Evolutionary conservation across 2,113 vertebrate species (phyloP), one percentile per base, ranked within the genome.

Genomic region (Calcarius ornatus): DNA sequence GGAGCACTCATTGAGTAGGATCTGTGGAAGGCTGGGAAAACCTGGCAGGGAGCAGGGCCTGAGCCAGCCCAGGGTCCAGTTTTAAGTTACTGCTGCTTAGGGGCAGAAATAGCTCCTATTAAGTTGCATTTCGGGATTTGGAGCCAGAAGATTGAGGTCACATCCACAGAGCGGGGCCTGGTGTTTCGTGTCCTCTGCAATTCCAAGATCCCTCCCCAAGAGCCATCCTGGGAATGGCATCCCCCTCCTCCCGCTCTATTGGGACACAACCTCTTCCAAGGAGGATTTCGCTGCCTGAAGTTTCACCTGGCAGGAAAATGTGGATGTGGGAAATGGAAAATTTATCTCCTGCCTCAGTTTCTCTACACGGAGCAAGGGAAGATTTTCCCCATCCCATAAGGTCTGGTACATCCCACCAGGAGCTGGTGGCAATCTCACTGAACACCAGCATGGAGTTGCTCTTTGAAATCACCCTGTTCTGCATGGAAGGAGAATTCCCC

Each of bases 31-130:
- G 63, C 3, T 37, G 33, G 53, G 68, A 81, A 31, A 28, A 77
- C 38, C 15, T 25, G 51, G 22, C n/a, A 53, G 47, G 40, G 42
- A 89, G 28, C n/a, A 73, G 42, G 1, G 1, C 2, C 4, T 33
- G 59, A 51, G 72, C 28, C 57, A 88, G n/a, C 57, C 54, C 50
- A 2, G 72, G 69, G 64, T 38, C 69, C 81, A 1, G 35, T 92
- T 89, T 92, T 72, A 86, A 57, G 78, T 91, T 92, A 81, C 90
- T 70, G 60, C 35, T 78, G 50, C 89, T 84, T 42, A 72, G 56
- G 89, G 77, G 84, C 87, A 96, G 93, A 95, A 91, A 96, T 92
- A 95, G 93, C 80, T 81, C 69, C 77, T 88, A 91, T 95, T 95
- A 91, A 24, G 56, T 92, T 94, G 94, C 91, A 82, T 93, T 92